These are phyloP conservation scores for Drosophila guanche DNA, from an alignment of 1,140 invertebrate species.

Conservation along the genomic window DNA sequence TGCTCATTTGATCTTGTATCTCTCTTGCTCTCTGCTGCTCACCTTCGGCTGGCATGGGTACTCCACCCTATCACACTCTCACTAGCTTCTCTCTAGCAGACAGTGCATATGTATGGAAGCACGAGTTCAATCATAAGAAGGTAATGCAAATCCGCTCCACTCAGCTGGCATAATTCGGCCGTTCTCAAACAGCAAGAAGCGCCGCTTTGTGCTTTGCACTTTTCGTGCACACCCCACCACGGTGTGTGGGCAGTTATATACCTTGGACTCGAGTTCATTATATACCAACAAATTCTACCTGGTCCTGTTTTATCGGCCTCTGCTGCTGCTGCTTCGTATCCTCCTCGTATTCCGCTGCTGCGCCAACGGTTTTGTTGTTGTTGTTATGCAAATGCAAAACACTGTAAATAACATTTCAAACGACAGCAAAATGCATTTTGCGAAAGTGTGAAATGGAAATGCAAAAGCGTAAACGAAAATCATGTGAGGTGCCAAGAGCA, in stretches of 20 bases:
- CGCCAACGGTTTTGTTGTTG: constrained; percentile 12
- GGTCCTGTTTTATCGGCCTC: constrained; percentile 4
- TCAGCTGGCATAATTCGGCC: too few species aligned
- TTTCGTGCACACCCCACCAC: too few species aligned
- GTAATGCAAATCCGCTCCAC: too few species aligned
- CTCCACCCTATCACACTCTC: too few species aligned
- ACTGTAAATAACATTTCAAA: constrained; percentile 35
- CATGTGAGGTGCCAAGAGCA: constrained; percentile 60
- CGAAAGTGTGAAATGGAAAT: constrained; percentile 65
- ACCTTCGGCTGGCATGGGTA: too few species aligned
- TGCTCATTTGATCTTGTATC: constrained; percentile 1
- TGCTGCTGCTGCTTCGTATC: not conserved
- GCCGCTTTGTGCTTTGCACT: too few species aligned
- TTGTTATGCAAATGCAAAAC: constrained; percentile 59
- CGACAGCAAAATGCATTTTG: constrained; percentile 45
- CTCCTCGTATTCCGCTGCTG: not conserved
- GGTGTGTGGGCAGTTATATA: too few species aligned
- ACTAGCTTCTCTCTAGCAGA: too few species aligned
- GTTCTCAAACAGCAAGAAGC: too few species aligned
- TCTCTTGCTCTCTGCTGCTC: not conserved
- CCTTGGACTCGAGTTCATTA: not conserved
- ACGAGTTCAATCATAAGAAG: too few species aligned
- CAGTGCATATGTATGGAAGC: too few species aligned
- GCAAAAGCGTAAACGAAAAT: constrained; percentile 49
- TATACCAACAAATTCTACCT: constrained; percentile 5